Base-by-base conservation (phyloP, 2,888 invertebrate genomes). In the Limnephilus lunatus region DNA sequence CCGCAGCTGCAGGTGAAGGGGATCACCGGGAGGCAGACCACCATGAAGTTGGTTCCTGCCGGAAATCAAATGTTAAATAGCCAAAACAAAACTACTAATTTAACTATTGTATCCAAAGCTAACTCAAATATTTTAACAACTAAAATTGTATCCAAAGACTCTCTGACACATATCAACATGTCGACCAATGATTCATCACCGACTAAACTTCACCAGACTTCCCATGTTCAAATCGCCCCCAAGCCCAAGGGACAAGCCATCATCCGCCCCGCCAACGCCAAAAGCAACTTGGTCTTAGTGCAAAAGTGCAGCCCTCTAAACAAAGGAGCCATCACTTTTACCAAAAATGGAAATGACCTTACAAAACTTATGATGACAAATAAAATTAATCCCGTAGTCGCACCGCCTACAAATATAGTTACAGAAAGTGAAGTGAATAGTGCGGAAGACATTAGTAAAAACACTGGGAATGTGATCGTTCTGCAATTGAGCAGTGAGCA, bases 251-350 rank as follows among this genome's bases (percentile, higher is more conserved):
- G 92, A 30, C 95, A 95, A 94, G 96, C 96, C 1, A 96, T 96
- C 89, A 95, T 96, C 35, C 94, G 96, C 93, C 95, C 96, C 32
- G 95, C 95, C 25, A 81, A 53, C 1, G 94, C 96, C 39, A 97
- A 97, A 94, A 96, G 96, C 90, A 97, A 96, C 94, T 95, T 97
- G 39, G 97, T 97, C 94, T 96, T 97, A 35, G 96, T 97, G 44
- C 97, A 97, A 94, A 97, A 97, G 94, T 96, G 96, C 83, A 95
- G 96, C 35, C 95, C 96, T 48, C 95, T 96, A 94, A 96, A 96
- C 86, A 96, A 96, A 94, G 95, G 96, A 14, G 86, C 86, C 25
- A 94, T 96, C 92, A 94, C 95, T 25, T 96, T 96, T 92, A 95
- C 96, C 0, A 96, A 96, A 94, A 96, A 96, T 94, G 95, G 95